phyloP scores from a whole-genome alignment of 2,113 vertebrate species.

The Gobio gobio region DNA sequence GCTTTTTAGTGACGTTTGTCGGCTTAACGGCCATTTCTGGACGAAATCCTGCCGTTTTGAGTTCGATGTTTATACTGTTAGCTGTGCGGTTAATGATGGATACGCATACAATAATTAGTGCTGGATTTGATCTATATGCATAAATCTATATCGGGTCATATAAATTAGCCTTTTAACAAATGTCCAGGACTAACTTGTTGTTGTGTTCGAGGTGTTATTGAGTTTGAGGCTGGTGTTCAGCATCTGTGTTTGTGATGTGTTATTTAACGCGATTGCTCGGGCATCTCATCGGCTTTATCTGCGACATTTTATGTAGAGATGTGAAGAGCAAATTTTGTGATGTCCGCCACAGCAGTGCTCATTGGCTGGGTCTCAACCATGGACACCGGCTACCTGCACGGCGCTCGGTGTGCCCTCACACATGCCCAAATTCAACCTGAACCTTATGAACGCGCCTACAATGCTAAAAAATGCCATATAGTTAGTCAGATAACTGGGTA shows the following conservation, averaged over 20 bases:
- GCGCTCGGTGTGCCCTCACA: background rate
- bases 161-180: background rate
- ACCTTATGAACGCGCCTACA: background rate
- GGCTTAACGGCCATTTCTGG: background rate
- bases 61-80: constrained; percentile 40
- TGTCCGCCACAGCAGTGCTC: constrained; percentile 52
- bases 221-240: background rate
- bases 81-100: constrained; percentile 36
- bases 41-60: background rate
- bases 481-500: background rate
- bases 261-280: constrained; percentile 41
- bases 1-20: background rate
- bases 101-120: constrained; percentile 29
- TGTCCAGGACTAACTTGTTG: background rate
- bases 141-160: background rate
- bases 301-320: constrained; percentile 63
- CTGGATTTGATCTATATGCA: background rate
- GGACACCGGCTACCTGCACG: background rate
- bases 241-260: background rate
- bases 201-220: too few relatives aligned
- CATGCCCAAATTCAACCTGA: background rate
- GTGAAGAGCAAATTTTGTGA: constrained; percentile 59
- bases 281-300: constrained; percentile 57
- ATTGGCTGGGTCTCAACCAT: background rate
- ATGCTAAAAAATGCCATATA: background rate